Conservation (phyloP, 2,888 invertebrate genomes). For the Seira sanloemensis region DNA sequence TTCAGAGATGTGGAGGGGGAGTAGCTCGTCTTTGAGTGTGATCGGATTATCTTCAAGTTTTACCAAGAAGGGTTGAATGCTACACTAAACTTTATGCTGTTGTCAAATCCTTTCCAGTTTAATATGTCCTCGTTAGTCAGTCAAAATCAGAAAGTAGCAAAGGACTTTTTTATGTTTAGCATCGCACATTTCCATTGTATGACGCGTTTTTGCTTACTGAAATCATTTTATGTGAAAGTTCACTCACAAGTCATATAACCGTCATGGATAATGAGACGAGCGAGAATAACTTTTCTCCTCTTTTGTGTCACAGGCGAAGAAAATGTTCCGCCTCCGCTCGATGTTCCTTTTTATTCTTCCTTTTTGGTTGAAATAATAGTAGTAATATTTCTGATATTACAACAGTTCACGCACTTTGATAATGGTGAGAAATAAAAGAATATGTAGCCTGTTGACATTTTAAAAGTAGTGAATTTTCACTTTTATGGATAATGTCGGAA, state of each 20-base stretch:
- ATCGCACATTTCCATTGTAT: neutral
- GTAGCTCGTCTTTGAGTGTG: neutral
- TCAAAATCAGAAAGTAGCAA: neutral
- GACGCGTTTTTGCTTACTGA: neutral
- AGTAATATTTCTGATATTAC: neutral
- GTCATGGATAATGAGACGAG: neutral
- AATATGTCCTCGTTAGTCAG: neutral
- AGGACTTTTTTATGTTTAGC: neutral
- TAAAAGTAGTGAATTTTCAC: neutral
- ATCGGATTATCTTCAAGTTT: neutral
- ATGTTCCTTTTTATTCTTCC: neutral
- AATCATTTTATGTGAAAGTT: neutral
- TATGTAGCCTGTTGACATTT: neutral
- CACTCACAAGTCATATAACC: neutral
- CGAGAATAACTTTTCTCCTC: neutral
- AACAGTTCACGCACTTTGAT: neutral
- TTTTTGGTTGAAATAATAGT: neutral
- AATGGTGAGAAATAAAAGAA: neutral
- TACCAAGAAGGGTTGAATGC: neutral
- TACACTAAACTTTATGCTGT: neutral
- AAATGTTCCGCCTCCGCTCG: neutral
- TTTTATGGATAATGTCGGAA: neutral
- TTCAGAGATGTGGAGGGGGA: neutral
- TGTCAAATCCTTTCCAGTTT: neutral
- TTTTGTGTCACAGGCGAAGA: neutral